Evolutionary conservation across 2,797 vertebrate genomes (phyloP).

Genomic region (Okamejei kenojei): DNA sequence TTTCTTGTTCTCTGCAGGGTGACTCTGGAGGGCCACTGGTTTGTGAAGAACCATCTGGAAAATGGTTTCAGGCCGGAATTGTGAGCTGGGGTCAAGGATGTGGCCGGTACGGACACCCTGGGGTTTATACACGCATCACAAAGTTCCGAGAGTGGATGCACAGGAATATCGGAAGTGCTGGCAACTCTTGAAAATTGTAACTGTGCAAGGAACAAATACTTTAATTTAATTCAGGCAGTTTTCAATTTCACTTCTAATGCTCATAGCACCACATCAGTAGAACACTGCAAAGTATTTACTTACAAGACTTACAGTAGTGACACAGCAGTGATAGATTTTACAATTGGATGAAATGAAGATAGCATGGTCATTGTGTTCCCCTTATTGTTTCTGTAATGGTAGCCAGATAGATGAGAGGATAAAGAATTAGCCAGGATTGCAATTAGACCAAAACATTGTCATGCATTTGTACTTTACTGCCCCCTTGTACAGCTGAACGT

Average conservation of each 20-base stretch:
- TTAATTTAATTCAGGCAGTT: not conserved
- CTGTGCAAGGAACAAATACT: not conserved
- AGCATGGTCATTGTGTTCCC: not conserved
- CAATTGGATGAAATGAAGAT: not conserved
- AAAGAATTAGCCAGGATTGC: not conserved
- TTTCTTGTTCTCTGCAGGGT: constrained; percentile 52
- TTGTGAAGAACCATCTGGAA: constrained; percentile 55
- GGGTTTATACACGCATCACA: constrained; percentile 62
- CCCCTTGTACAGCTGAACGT: not conserved
- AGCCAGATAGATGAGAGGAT: not conserved
- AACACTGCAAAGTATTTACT: not conserved
- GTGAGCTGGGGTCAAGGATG: constrained; percentile 67
- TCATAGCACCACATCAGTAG: not conserved
- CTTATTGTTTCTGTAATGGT: not conserved
- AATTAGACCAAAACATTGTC: not conserved
- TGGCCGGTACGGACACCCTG: constrained; percentile 60
- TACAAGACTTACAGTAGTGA: not conserved
- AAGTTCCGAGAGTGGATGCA: constrained; percentile 61
- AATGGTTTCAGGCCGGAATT: constrained; percentile 66
- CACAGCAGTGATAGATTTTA: not conserved
- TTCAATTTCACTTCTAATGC: not conserved
- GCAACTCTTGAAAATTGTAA: not conserved
- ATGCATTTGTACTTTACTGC: not conserved
- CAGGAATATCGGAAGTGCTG: not conserved
- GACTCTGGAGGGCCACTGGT: constrained; percentile 64